Conservation (phyloP, 1,140 invertebrate species). For the Apis cerana region DNA sequence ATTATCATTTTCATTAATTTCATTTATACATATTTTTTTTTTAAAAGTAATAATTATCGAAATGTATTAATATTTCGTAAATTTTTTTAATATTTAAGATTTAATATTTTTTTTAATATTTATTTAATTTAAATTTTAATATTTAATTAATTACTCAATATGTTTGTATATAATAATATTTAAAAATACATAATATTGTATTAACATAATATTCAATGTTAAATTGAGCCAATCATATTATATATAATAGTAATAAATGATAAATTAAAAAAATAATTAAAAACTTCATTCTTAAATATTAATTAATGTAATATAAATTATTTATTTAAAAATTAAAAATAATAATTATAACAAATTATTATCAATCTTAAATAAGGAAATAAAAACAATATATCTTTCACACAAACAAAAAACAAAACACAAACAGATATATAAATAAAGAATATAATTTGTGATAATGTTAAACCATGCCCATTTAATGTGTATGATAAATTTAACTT, state of each 20-base stretch:
- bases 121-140: not conserved
- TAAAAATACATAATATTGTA: not conserved
- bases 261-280: too few relatives aligned
- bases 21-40: not conserved
- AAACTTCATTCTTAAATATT: not conserved
- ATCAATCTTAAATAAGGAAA: slow-evolving; percentile 11
- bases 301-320: not conserved
- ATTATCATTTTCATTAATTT: too few relatives aligned
- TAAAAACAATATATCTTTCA: slow-evolving; percentile 2
- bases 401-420: slow-evolving; percentile 20
- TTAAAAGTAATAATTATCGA: not conserved
- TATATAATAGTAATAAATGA: not conserved
- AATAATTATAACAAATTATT: slow-evolving; percentile 16
- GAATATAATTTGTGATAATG: slow-evolving; percentile 5
- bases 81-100: not conserved
- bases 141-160: not conserved
- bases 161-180: not conserved
- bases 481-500: slow-evolving; percentile 5
- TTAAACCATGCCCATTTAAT: slow-evolving; percentile 27
- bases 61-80: not conserved
- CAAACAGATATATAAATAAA: not conserved
- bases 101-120: not conserved
- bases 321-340: not conserved
- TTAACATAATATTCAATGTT: not conserved
- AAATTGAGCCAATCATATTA: not conserved